Evolutionary conservation across 2,113 vertebrate species (phyloP).

Genomic region (Cervus canadensis): DNA sequence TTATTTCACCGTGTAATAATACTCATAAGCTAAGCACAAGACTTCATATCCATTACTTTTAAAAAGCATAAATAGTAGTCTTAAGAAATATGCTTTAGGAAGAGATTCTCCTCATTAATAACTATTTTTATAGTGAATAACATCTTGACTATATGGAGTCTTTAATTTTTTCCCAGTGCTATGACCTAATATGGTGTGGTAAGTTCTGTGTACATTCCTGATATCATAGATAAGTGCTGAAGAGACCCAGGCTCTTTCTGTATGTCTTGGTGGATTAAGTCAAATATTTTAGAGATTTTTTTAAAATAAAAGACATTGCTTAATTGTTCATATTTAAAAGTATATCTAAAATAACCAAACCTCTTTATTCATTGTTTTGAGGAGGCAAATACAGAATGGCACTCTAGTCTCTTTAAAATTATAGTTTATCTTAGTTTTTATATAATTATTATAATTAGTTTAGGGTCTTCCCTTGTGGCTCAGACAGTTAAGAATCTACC

Average conservation of each 20-base stretch:
- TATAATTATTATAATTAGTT: neutral
- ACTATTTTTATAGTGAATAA: constrained; percentile 24
- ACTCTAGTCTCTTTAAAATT: constrained; percentile 33
- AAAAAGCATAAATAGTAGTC: neutral
- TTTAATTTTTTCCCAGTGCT: neutral
- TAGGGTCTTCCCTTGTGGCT: neutral
- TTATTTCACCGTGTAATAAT: constrained; percentile 23
- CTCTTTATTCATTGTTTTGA: constrained; percentile 21
- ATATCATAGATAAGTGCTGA: constrained; percentile 1
- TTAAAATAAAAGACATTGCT: neutral
- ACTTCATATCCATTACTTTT: neutral
- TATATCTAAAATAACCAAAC: neutral
- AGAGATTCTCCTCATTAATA: neutral
- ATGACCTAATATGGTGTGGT: neutral
- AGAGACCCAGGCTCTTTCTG: neutral
- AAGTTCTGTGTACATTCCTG: neutral
- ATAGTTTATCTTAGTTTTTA: constrained; percentile 35
- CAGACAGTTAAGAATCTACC: neutral
- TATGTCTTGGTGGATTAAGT: constrained; percentile 3
- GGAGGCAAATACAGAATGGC: neutral
- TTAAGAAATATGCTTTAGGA: neutral
- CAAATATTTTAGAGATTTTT: neutral
- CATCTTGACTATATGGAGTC: neutral
- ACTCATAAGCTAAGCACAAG: neutral
- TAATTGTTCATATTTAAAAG: neutral